Base-by-base conservation (phyloP, 2,113 vertebrate genomes). In the Perccottus glenii region DNA sequence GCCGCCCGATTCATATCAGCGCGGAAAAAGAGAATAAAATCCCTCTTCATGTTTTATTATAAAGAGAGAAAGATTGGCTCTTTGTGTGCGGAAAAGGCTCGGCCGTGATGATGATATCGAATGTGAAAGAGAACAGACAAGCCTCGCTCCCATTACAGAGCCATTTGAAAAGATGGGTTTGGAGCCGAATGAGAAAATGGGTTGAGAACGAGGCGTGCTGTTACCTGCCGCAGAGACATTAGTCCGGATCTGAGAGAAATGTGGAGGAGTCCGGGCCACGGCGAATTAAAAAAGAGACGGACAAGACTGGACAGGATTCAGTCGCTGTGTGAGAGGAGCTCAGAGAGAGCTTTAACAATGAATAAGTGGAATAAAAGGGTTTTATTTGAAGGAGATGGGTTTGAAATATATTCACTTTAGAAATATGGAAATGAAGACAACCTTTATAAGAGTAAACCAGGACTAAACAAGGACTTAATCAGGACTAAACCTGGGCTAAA, bases 41-140 rank as follows among this genome's bases (percentile, higher is more conserved):
- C 38, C 0, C 16, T 16, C 72, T 75, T 73, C 70, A 64, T 82
- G 64, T 85, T 86, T 80, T 83, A 77, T 87, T 65, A 72, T 65
- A 72, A 80, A 67, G 51, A 5, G 57, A 57, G 87, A 79, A 72
- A 86, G 85, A 86, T 86, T 89, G 77, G 70, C 73, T 85, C 86
- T 83, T 64, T 52, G 62, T 44, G 4, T 11, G 75, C 60, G 61
- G 67, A 60, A 60, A 57, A 66, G 53, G 60, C 72, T 67, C 32
- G 19, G 69, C 52, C 60, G 60, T 51, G 83, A 67, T 61, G 85
- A 75, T 75, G 81, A 83, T 81, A 69, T 79, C 75, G 60, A 66
- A 47, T 40, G 65, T 59, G 43, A 60, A 64, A 74, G 48, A 44
- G 61, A 64, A 79, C 66, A 53, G 80, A 67, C 72, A 67, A 76